Base-by-base conservation (phyloP, 2,797 vertebrate genomes). In the Sparidentex hasta region DNA sequence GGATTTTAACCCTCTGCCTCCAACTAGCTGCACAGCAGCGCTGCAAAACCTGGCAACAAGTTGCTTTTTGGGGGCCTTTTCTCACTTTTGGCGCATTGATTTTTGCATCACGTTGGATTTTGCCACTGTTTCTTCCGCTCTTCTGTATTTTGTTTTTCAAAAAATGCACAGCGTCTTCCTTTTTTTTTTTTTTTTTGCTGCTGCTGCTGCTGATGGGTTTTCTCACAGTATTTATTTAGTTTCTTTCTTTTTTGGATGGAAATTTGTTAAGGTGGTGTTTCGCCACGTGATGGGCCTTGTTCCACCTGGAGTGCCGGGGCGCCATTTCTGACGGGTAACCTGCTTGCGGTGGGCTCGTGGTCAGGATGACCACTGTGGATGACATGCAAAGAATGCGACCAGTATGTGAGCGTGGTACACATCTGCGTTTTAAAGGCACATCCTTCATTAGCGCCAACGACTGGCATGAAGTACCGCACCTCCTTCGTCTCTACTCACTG, bases 1-100 rank as follows among this genome's bases (percentile, higher is more conserved):
- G 95, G 95, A 95, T 94, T 94, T 96, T 96, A 95, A 95, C 95
- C 94, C 94, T 95, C 93, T 94, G 92, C 91, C 92, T 95, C 89
- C 94, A 95, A 87, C 94, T 79, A 81, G 87, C 93, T 93, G 88
- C 93, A 92, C 90, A 92, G 86, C 91, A 87, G 93, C 93, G 90
- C 91, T 91, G 90, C 92, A 92, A 89, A 93, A 91, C 90, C 93
- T 93, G 93, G 92, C 93, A 95, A 94, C 93, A 94, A 94, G 90
- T 95, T 93, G 90, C 76, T 90, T 92, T 92, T 90, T 76, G 74
- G 71, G 50, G 82, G 74, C 78, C 75, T 83, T 87, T 88, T 85
- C 66, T 12, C 55, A 90, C 89, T 93, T 89, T 93, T 80, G 61
- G 51, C 50, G 63, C 84, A 65, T n/a, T 52, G 46, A 43, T 82